Evolutionary conservation across 53 echinoderm and acorn worm genomes (phyloP).

Genomic region (Temnopleurus reevesii): DNA sequence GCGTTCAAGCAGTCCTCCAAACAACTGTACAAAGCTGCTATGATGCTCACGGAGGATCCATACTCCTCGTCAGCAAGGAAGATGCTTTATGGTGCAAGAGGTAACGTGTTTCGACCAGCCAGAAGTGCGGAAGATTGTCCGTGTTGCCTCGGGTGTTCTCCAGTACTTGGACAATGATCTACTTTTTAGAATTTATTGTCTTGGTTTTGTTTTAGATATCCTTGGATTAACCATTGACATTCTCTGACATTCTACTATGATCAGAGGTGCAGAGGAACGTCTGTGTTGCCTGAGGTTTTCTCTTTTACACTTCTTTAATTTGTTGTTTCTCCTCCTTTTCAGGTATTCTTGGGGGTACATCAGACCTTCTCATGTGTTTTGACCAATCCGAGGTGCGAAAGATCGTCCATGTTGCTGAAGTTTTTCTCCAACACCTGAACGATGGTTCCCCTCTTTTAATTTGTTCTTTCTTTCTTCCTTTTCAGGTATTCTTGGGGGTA

Average conservation of each 20-base stretch:
- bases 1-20: conserved; percentile 77
- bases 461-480: background rate
- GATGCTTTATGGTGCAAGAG: conserved; percentile 84
- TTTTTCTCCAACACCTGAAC: conserved; percentile 76
- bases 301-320: no score
- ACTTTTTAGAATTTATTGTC: background rate
- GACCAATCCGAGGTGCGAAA: conserved; percentile 97
- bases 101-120: conserved; percentile 90
- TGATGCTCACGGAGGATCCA: conserved; percentile 61
- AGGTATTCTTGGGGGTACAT: conserved; percentile 94
- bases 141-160: conserved; percentile 77
- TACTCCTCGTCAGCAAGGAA: conserved; percentile 60
- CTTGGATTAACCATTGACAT: no score
- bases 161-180: conserved; percentile 63
- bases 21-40: conserved; percentile 71
- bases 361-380: conserved; percentile 85
- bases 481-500: conserved; percentile 88
- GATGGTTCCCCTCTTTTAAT: no score
- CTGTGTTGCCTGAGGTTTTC: no score
- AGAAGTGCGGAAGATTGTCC: conserved; percentile 93
- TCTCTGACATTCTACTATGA: no score
- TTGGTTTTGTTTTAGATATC: no score
- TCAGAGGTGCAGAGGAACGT: no score
- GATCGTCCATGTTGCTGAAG: conserved; percentile 82
- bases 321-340: background rate